These are phyloP conservation scores for Machimus atricapillus DNA, from an alignment of 2,888 invertebrate genomes.

Conservation along the genomic window DNA sequence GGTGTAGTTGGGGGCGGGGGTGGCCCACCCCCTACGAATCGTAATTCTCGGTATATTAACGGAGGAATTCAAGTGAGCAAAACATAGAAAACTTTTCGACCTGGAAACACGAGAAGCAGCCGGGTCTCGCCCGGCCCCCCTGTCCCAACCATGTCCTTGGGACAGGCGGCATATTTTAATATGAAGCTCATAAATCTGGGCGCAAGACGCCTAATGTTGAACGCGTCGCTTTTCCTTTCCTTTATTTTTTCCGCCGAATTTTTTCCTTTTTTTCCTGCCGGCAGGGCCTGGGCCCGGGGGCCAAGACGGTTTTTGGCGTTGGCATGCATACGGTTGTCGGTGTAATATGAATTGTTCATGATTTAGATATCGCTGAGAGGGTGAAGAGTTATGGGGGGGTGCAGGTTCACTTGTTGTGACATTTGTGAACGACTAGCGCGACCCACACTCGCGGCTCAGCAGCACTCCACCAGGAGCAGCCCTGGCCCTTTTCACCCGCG, in stretches of 20 bases:
- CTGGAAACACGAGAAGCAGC: neutral
- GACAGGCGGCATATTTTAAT: conserved; percentile 45
- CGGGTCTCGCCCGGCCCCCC: neutral
- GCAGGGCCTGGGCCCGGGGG: neutral
- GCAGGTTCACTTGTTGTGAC: conserved; percentile 29
- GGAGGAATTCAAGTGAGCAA: conserved; percentile 20
- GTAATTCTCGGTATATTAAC: conserved; percentile 38
- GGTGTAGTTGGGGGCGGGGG: neutral
- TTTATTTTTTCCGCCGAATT: neutral
- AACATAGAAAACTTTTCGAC: conserved; percentile 8
- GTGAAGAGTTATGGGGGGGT: conserved; percentile 20
- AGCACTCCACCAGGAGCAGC: neutral
- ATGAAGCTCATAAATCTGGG: conserved; percentile 46
- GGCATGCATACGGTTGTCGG: conserved; percentile 1
- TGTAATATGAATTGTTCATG: conserved; percentile 9
- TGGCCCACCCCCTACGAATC: neutral
- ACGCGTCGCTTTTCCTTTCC: conserved; percentile 28
- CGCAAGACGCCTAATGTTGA: conserved; percentile 44
- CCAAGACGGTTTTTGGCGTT: neutral
- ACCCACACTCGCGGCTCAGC: neutral
- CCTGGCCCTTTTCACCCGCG: neutral
- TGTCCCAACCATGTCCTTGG: neutral
- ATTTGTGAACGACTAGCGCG: conserved; percentile 21
- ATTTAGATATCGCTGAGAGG: conserved; percentile 3
- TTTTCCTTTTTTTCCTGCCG: neutral